Percentiles rank a stretch among this genome's conserved stretches.
phyloP scores from a whole-genome alignment of 2,888 invertebrate species.

The Aromia moschata region DNA sequence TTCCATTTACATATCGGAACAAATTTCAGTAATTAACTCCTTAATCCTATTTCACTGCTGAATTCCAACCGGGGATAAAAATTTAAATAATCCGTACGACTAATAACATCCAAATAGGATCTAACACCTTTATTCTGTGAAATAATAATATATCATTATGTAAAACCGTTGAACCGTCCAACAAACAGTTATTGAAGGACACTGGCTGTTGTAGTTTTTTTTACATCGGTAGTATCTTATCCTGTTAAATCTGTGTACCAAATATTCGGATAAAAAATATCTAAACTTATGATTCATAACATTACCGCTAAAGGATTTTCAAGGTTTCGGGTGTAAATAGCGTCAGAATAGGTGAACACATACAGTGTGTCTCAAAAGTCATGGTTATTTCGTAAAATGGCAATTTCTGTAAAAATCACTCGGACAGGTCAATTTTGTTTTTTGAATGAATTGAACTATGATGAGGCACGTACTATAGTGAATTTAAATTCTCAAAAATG shows the following conservation, averaged over 20 bases:
- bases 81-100: not conserved
- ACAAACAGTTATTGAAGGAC: not conserved
- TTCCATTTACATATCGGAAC: not conserved
- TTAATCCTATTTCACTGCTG: not conserved
- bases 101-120: no score
- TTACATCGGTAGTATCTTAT: not conserved
- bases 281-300: not conserved
- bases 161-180: not conserved
- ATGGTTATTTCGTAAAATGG: no score
- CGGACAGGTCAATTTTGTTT: no score
- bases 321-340: not conserved
- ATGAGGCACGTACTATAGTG: no score
- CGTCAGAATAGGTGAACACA: not conserved
- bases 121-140: not conserved
- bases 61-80: not conserved
- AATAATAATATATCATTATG: not conserved
- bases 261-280: not conserved
- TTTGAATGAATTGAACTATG: no score
- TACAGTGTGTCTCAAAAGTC: no score
- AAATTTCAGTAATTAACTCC: not conserved
- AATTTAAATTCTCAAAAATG: no score
- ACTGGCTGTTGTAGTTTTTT: not conserved
- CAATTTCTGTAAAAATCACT: no score
- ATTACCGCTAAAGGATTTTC: not conserved
- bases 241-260: not conserved